Evolutionary conservation across 2,888 invertebrate genomes (phyloP), one percentile per base, ranked within the genome.

Genomic region (Chymomyza procnemis): DNA sequence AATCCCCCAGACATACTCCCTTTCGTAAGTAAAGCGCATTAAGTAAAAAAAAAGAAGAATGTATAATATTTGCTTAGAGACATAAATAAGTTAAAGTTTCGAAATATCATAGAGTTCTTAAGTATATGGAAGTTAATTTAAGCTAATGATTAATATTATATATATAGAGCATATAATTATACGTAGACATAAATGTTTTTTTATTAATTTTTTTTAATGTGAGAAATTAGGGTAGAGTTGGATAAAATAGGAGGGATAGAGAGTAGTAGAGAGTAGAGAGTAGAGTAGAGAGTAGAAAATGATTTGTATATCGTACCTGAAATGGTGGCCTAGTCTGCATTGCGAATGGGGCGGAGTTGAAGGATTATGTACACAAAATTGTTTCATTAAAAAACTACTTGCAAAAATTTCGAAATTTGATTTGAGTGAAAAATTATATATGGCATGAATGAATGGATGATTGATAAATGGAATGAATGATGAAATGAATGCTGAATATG

Each of bases 291-390:
- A 73, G 73, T 74, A 81, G 83, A 88, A 83, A 87, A 85, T 78
- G 88, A 88, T 72, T 88, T 88, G 82, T 84, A 85, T 87, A 87
- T 88, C 90, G 88, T 90, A 90, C 90, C 90, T 90, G 89, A 80
- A 89, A 87, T 80, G 90, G 90, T 85, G 89, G 89, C 89, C 87
- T 88, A 88, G 90, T 90, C 90, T 90, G 90, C 88, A 82, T 84
- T 83, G 79, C 78, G 84, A 81, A 86, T 79, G 85, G 84, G 80
- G 80, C 82, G 85, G 82, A 80, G 85, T 82, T 82, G 85, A 75
- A 56, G 72, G 78, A 87, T 89, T 88, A 89, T 85, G 87, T 87
- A 83, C 87, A 88, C 85, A 87, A 85, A 85, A 88, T 85, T 85
- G 77, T 78, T 86, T 82, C 73, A 85, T 78, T 85, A 80, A 79